Percentiles rank a stretch among this genome's conserved stretches.
Conservation (phyloP, 2,797 vertebrate genomes). For the Scyliorhinus canicula region DNA sequence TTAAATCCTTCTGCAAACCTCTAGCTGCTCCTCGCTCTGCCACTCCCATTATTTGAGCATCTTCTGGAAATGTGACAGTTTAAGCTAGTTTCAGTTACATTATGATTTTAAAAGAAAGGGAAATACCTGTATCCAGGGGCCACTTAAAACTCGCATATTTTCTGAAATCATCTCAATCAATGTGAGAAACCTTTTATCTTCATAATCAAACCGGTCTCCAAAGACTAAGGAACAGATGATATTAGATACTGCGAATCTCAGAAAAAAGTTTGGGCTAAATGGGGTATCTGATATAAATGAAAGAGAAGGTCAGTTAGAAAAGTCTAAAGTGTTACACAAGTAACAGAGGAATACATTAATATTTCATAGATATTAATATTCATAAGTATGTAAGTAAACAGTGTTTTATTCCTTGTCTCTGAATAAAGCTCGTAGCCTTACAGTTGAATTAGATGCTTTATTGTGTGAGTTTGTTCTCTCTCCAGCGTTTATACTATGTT, state of each 20-base stretch:
- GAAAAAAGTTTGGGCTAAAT: background rate
- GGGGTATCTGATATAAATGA: background rate
- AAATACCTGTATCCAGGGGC: slow-evolving; percentile 51
- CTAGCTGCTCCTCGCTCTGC: background rate
- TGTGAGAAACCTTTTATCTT: background rate
- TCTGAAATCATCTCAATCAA: slow-evolving; percentile 49
- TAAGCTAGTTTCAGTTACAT: background rate
- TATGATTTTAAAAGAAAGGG: background rate
- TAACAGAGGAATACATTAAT: background rate
- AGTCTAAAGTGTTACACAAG: too few relatives aligned
- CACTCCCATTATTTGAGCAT: background rate
- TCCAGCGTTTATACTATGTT: too few relatives aligned
- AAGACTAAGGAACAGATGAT: background rate
- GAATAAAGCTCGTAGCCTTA: too few relatives aligned
- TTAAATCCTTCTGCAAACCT: too few relatives aligned
- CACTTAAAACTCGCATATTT: slow-evolving; percentile 43
- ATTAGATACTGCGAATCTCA: background rate
- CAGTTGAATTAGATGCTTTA: too few relatives aligned
- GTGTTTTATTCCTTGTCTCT: too few relatives aligned
- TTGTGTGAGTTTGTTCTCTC: too few relatives aligned
- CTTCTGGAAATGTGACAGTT: background rate
- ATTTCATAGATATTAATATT: too few relatives aligned
- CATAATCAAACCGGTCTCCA: background rate
- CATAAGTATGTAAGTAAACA: background rate
- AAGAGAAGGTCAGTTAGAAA: background rate